Evolutionary conservation across 2,888 invertebrate species (phyloP), one percentile per base, ranked within the genome.

Genomic region (Mythimna albipuncta): DNA sequence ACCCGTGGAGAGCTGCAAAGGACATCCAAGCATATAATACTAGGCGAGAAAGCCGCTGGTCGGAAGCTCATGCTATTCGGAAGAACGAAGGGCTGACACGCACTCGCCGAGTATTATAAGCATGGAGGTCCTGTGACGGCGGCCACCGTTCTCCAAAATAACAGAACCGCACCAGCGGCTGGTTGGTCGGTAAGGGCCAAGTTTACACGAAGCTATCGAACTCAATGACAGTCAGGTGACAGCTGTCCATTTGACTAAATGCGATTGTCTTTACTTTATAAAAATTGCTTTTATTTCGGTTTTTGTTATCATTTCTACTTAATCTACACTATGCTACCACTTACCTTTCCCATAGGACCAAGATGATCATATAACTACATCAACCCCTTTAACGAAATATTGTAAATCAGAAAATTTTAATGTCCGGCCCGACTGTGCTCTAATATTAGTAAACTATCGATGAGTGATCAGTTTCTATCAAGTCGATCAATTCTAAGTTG

Each of bases 91-190:
- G 87, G 88, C 88, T 85, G 86, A 88, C 87, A 87, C 88, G 85
- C 86, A 82, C 88, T 89, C 90, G 91, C 90, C 92, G 91, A 95
- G 94, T 94, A 94, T 94, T 94, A 94, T 92, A 94, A 79, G 91
- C 90, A 86, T 92, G 93, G 93, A 91, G 84, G 89, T 92, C 91
- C 90, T 77, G 89, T 87, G 87, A 90, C 89, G 89, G 92, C 91
- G 91, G 89, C 93, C 92, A 91, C 91, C 93, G 93, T 94, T 93
- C 95, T 94, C 92, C 94, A 89, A 93, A 94, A 94, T 94, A 95
- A 94, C 94, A 93, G 88, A 84, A 80, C 81, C 85, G 83, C 84
- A 85, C 89, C 92, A 92, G 91, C 91, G 88, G 84, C 77, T 64
- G 66, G 66, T 68, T 38, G 26, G 64, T 65, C 58, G 73, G 47